Percentiles rank a stretch among this genome's conserved stretches.
Evolutionary conservation across 2,888 invertebrate species (phyloP).

Genomic region (Trachelus troglodyta): DNA sequence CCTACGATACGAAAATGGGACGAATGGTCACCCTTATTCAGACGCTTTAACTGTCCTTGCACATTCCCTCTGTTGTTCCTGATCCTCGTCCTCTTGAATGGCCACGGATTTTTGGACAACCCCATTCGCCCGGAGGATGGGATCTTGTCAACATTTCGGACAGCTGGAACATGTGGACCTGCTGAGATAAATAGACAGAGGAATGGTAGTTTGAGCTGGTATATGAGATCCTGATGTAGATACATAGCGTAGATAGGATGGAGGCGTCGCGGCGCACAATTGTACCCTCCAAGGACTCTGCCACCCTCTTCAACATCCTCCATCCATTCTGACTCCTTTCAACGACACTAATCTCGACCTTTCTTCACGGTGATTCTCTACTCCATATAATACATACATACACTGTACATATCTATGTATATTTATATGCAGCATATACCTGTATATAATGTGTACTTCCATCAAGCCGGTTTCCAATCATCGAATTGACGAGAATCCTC

Average conservation of each 20-base stretch:
- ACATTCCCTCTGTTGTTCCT: not conserved
- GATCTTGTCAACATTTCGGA: not conserved
- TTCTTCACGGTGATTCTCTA: not conserved
- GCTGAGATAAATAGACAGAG: not conserved
- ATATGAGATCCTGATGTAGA: not conserved
- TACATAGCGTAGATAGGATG: not conserved
- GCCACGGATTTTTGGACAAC: not conserved
- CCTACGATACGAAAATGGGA: not conserved
- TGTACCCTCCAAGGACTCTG: not conserved
- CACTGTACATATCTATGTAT: not conserved
- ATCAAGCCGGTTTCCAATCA: not conserved
- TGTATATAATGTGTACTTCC: not conserved
- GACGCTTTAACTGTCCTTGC: not conserved
- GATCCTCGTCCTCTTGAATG: not conserved
- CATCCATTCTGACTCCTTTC: not conserved
- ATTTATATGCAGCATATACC: not conserved
- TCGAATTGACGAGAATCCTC: not conserved
- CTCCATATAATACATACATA: not conserved
- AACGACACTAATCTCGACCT: not conserved
- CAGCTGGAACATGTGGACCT: not conserved
- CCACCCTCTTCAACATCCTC: not conserved
- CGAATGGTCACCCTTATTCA: not conserved
- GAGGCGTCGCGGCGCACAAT: not conserved
- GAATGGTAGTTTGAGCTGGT: not conserved
- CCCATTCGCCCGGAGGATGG: not conserved